Percentiles rank a stretch among this genome's conserved stretches.
Evolutionary conservation across 92 coral and sea anemone genomes (phyloP).

Genomic region (Porites lobata): DNA sequence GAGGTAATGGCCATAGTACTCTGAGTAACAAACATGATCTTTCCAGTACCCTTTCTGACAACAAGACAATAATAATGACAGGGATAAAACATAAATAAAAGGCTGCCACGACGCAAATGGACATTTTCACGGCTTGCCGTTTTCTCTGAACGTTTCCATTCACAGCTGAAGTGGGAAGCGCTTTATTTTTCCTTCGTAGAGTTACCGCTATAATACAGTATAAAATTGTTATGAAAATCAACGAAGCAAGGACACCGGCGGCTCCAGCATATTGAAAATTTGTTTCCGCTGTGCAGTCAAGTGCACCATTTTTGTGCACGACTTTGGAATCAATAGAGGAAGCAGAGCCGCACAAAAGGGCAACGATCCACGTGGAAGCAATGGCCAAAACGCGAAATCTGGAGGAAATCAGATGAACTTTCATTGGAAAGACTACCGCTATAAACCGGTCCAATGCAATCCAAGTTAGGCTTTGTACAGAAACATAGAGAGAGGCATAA

Average conservation of each 20-base stretch:
- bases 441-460: slow-evolving; percentile 65
- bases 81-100: not conserved
- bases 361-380: slow-evolving; percentile 51
- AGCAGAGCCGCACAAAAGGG: slow-evolving; percentile 5
- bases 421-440: slow-evolving; percentile 63
- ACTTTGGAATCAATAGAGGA: not conserved
- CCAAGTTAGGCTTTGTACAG: slow-evolving; percentile 50
- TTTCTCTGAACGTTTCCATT: not conserved
- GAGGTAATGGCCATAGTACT: not conserved
- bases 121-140: not conserved
- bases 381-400: slow-evolving; percentile 42
- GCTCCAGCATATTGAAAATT: not conserved
- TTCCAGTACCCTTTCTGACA: not conserved
- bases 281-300: not conserved
- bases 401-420: slow-evolving; percentile 39
- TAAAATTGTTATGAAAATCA: slow-evolving; percentile 5
- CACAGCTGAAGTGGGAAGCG: not conserved
- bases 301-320: not conserved
- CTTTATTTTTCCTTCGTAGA: not conserved
- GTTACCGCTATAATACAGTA: not conserved
- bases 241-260: slow-evolving; percentile 32
- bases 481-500: slow-evolving; percentile 40
- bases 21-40: not conserved
- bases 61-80: not conserved
- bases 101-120: not conserved